These are phyloP conservation scores for Allacma fusca DNA, from an alignment of 2,888 invertebrate genomes.

Conservation along the genomic window DNA sequence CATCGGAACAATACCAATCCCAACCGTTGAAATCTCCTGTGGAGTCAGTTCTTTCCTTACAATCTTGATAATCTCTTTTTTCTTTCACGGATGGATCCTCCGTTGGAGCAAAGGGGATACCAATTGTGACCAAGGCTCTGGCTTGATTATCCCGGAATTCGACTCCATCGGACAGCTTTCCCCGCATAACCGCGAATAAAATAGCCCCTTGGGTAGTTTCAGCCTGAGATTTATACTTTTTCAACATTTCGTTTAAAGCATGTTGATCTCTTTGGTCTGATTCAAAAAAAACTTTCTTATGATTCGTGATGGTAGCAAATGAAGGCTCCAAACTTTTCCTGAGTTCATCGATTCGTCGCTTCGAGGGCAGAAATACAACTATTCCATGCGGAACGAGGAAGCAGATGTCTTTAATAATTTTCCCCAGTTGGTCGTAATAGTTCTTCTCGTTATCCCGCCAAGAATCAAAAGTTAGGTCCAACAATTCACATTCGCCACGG, in stretches of 20 bases:
- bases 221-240: slow-evolving; percentile 40
- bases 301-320: slow-evolving; percentile 28
- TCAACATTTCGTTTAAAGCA: slow-evolving; percentile 48
- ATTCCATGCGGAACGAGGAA: slow-evolving; percentile 57
- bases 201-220: slow-evolving; percentile 50
- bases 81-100: slow-evolving; percentile 31
- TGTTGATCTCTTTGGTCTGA: slow-evolving; percentile 17
- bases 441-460: background rate
- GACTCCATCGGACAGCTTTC: slow-evolving; percentile 57
- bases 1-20: slow-evolving; percentile 55
- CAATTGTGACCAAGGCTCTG: slow-evolving; percentile 55
- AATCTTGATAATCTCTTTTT: slow-evolving; percentile 50
- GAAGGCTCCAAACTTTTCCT: slow-evolving; percentile 36
- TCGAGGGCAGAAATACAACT: slow-evolving; percentile 55
- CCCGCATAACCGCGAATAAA: slow-evolving; percentile 56
- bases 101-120: slow-evolving; percentile 51
- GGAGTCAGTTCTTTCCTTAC: background rate
- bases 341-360: slow-evolving; percentile 42
- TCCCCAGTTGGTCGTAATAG: slow-evolving; percentile 47
- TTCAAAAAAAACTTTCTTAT: slow-evolving; percentile 51
- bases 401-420: slow-evolving; percentile 48
- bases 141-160: slow-evolving; percentile 59
- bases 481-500: background rate
- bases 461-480: background rate
- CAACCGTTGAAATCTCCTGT: slow-evolving; percentile 43